phyloP scores from a whole-genome alignment of 2,797 vertebrate species.

The Mustela erminea region DNA sequence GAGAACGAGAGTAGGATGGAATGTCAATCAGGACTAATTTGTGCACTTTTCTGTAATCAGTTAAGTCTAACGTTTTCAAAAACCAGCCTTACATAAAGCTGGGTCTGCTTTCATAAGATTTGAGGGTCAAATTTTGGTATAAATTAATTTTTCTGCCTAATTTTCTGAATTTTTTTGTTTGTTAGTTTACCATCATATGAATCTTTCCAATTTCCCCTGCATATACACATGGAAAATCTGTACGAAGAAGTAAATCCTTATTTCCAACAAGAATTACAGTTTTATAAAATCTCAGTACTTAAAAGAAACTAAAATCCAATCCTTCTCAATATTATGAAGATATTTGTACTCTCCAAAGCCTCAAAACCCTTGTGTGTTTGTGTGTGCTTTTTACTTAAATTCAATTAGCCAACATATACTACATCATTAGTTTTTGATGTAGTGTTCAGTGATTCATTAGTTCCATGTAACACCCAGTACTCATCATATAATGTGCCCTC shows the following conservation, averaged over 20 bases:
- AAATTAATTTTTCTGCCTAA: not conserved
- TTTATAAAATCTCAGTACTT: conserved; percentile 12
- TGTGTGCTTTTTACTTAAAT: too few relatives aligned
- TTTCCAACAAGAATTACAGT: not conserved
- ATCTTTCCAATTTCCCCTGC: not conserved
- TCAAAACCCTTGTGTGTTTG: not conserved
- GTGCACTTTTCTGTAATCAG: not conserved
- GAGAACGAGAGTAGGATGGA: not conserved
- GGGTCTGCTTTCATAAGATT: not conserved
- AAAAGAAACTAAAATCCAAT: not conserved
- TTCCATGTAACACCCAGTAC: too few relatives aligned
- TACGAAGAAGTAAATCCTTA: not conserved
- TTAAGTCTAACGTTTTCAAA: conserved; percentile 4
- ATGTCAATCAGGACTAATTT: not conserved
- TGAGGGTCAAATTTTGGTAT: not conserved
- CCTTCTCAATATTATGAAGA: not conserved
- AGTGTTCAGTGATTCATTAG: too few relatives aligned
- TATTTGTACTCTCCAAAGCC: not conserved
- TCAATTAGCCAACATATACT: too few relatives aligned
- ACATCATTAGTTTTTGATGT: too few relatives aligned
- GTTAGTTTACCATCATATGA: not conserved
- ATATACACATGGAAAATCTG: not conserved
- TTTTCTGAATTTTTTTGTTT: not conserved
- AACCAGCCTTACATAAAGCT: not conserved
- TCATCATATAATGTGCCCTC: too few relatives aligned